phyloP scores from a whole-genome alignment of 2,888 invertebrate genomes.

The Tenthredo notha region DNA sequence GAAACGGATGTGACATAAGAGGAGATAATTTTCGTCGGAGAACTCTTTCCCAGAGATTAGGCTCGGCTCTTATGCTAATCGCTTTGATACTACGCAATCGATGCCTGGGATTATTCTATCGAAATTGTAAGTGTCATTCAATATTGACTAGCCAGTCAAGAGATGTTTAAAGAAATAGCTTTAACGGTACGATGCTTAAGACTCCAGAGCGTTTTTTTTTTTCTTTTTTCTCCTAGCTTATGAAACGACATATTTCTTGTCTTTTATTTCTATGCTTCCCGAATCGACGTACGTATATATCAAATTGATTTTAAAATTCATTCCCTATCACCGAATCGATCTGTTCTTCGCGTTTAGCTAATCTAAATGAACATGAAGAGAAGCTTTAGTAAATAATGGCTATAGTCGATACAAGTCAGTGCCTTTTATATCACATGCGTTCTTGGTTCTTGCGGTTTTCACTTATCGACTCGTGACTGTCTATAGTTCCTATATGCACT shows the following conservation, averaged over 20 bases:
- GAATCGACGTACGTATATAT: neutral
- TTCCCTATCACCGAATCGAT: constrained; percentile 7
- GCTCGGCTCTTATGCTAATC: constrained; percentile 34
- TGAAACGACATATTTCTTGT: neutral
- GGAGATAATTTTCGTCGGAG: neutral
- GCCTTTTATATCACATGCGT: constrained; percentile 4
- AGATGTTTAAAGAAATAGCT: neutral
- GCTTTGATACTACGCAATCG: neutral
- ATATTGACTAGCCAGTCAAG: neutral
- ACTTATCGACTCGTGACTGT: constrained; percentile 26
- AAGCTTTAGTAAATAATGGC: neutral
- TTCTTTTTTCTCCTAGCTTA: neutral
- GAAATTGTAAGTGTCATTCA: neutral
- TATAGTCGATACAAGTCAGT: neutral
- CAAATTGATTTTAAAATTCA: neutral
- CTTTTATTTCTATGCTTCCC: neutral
- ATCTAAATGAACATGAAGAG: neutral
- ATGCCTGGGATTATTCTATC: constrained; percentile 14
- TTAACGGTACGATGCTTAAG: neutral
- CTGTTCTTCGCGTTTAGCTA: neutral
- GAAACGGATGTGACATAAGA: neutral
- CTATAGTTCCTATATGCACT: constrained; percentile 23
- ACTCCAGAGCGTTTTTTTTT: neutral
- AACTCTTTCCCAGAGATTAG: neutral
- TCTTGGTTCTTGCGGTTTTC: constrained; percentile 15